These are phyloP conservation scores for Gonatopus flavifemur DNA, from an alignment of 1,140 invertebrate genomes.

Conservation along the genomic window DNA sequence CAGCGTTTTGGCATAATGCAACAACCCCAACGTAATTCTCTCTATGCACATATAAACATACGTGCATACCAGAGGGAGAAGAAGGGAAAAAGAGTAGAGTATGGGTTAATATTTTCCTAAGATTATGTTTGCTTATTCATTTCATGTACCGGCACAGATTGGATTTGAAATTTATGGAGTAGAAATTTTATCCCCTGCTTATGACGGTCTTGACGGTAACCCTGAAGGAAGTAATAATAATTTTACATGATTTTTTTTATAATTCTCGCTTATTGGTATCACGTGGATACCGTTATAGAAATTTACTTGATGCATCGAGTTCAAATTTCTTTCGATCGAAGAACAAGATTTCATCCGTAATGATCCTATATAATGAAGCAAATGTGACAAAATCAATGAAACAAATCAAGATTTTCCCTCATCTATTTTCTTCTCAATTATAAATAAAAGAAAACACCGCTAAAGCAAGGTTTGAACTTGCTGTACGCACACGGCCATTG, in stretches of 20 bases:
- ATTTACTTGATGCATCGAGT: no score
- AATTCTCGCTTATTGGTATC: no score
- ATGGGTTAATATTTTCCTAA: slow-evolving; percentile 51
- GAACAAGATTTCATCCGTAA: no score
- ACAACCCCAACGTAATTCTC: slow-evolving; percentile 8
- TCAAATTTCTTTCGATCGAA: no score
- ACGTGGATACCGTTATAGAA: no score
- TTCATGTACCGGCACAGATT: slow-evolving; percentile 55
- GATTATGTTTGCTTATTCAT: slow-evolving; percentile 45
- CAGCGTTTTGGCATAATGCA: slow-evolving; percentile 7
- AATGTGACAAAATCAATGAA: no score
- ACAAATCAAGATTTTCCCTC: no score
- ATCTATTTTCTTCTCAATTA: no score
- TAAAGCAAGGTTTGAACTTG: slow-evolving; percentile 10
- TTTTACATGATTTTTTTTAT: no score
- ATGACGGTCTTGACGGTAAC: background rate
- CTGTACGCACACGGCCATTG: slow-evolving; percentile 15
- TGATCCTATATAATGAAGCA: no score
- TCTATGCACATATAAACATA: background rate
- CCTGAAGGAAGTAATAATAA: background rate
- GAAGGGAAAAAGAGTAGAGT: slow-evolving; percentile 1
- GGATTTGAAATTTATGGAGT: slow-evolving; percentile 57
- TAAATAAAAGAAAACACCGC: no score
- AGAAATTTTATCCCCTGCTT: slow-evolving; percentile 39
- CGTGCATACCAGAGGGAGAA: background rate